Percentiles rank a stretch among this genome's conserved stretches.
phyloP scores from a whole-genome alignment of 2,888 invertebrate genomes.

The Limenitis camilla region DNA sequence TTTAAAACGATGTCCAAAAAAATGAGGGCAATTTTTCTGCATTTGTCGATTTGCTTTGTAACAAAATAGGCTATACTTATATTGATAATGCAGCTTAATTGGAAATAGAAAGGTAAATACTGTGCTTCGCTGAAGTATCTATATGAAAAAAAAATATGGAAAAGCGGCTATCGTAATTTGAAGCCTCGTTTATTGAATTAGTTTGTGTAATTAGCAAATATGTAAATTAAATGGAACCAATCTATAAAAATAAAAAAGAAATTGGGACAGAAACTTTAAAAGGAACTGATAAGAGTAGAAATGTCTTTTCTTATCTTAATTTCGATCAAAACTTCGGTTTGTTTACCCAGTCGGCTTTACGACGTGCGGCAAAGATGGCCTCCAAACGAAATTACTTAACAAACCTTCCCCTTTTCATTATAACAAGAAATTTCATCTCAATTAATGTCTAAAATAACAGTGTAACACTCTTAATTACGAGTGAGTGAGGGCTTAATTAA shows the following conservation, averaged over 20 bases:
- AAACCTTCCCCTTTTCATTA: slow-evolving; percentile 52
- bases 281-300: slow-evolving; percentile 55
- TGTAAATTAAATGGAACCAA: slow-evolving; percentile 4
- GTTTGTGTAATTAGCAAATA: slow-evolving; percentile 10
- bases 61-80: no score
- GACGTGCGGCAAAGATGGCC: slow-evolving; percentile 49
- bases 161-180: no score
- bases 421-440: slow-evolving; percentile 72
- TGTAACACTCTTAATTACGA: slow-evolving; percentile 73
- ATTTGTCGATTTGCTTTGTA: no score
- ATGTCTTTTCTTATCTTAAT: slow-evolving; percentile 57
- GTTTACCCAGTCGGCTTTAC: slow-evolving; percentile 54
- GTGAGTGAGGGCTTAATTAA: slow-evolving; percentile 73
- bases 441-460: slow-evolving; percentile 74
- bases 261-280: slow-evolving; percentile 39
- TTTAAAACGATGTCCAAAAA: no score
- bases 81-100: no score
- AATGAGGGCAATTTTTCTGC: no score
- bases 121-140: no score
- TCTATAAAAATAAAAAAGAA: no score
- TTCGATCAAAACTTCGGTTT: slow-evolving; percentile 61
- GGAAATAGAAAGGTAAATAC: no score
- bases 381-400: slow-evolving; percentile 56
- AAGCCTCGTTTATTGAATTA: no score
- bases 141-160: no score